phyloP scores from a whole-genome alignment of 2,888 invertebrate species.

The Chaitophorus viminalis region DNA sequence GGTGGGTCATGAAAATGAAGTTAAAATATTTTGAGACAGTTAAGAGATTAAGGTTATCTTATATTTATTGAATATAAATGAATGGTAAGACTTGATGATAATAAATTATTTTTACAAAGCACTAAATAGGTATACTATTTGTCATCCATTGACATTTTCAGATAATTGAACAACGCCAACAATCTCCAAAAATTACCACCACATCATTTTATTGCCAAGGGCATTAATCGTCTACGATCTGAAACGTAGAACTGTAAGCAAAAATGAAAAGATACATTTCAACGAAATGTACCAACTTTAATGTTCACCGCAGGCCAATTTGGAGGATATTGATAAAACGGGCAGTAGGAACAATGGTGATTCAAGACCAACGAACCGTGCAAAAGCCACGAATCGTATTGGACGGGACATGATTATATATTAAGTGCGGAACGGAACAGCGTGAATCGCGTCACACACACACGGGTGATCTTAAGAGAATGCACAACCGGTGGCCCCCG shows the following conservation, averaged over 20 bases:
- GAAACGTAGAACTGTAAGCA: no score
- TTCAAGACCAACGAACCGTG: not conserved
- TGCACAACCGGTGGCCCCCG: not conserved
- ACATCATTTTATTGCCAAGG: no score
- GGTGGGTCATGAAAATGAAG: not conserved
- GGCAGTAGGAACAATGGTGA: no score
- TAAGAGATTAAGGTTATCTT: not conserved
- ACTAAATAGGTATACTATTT: no score
- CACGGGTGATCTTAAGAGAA: not conserved
- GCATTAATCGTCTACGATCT: no score
- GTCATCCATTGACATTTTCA: no score
- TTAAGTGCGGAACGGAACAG: not conserved
- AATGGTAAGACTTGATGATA: not conserved
- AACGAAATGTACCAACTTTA: no score
- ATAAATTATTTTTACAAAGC: not conserved
- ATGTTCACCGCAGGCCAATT: no score
- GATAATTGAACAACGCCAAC: no score
- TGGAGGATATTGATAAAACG: no score
- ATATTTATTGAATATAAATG: not conserved
- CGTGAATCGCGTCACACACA: not conserved
- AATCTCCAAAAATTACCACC: no score
- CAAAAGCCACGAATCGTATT: not conserved
- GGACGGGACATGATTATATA: not conserved
- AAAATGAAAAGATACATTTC: no score
- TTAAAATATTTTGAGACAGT: not conserved